Conservation (phyloP, 2,797 vertebrate genomes). For the Oryzias sinensis region DNA sequence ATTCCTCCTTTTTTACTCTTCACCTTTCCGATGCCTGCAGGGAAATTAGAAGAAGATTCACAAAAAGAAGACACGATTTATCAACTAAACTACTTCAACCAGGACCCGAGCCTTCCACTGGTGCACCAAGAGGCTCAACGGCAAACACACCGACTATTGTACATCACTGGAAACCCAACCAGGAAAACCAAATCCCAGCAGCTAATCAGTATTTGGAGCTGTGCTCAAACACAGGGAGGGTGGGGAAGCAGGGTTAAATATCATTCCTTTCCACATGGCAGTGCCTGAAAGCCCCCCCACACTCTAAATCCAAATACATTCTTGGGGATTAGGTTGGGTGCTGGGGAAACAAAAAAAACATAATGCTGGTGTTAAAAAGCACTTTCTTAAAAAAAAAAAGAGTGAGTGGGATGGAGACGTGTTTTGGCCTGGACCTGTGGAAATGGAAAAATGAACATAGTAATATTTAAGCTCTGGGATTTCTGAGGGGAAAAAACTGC, state of each 20-base stretch:
- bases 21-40: conserved; percentile 87
- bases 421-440: conserved; percentile 49
- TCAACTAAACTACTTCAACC: too few species aligned
- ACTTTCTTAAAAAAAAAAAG: too few species aligned
- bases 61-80: conserved; percentile 3
- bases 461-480: conserved; percentile 4
- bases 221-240: conserved; percentile 37
- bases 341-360: conserved; percentile 59
- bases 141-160: conserved; percentile 5
- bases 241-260: conserved; percentile 38
- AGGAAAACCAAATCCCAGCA: conserved; percentile 24
- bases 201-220: conserved; percentile 55
- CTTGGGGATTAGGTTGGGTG: conserved; percentile 62
- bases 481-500: conserved; percentile 1
- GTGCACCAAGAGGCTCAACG: conserved; percentile 35
- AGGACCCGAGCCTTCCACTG: conserved; percentile 8
- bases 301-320: conserved; percentile 61
- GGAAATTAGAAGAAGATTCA: background rate
- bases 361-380: conserved; percentile 17
- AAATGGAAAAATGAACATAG: conserved; percentile 10
- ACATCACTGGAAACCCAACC: conserved; percentile 7
- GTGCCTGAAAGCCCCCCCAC: conserved; percentile 32
- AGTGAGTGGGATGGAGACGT: conserved; percentile 54
- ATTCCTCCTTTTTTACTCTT: conserved; percentile 83
- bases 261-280: conserved; percentile 49